Conservation (phyloP, 2,113 vertebrate genomes). For the Tachuris rubrigastra region DNA sequence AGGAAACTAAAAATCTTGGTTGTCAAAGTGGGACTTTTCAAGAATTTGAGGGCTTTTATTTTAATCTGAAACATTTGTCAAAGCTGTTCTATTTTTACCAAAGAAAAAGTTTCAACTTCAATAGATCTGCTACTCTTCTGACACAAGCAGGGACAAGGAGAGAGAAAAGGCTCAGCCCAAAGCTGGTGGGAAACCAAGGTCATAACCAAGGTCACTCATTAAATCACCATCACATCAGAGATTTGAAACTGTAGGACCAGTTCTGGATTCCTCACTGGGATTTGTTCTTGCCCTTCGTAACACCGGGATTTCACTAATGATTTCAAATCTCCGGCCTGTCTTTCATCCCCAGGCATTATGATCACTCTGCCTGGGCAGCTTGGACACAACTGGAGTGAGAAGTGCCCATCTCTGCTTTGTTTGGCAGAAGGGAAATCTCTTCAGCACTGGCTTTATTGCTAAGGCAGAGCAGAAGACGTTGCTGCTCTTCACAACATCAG, state of each 20-base stretch:
- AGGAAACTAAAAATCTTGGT: background rate
- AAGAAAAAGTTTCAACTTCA: background rate
- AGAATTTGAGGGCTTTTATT: background rate
- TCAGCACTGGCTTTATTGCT: background rate
- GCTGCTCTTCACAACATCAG: background rate
- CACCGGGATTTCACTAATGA: background rate
- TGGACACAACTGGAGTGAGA: background rate
- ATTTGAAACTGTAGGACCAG: background rate
- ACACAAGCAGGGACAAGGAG: background rate
- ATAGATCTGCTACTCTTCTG: background rate
- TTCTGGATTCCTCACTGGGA: background rate
- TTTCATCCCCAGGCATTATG: background rate
- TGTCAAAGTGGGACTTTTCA: background rate
- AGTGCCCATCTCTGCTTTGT: background rate
- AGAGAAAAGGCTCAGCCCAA: background rate
- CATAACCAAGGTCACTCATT: background rate
- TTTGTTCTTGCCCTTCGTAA: background rate
- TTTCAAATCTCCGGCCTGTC: background rate
- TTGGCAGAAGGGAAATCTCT: background rate
- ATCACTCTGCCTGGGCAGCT: background rate
- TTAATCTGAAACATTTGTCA: background rate
- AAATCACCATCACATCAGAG: background rate
- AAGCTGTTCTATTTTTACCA: background rate
- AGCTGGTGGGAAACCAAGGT: background rate
- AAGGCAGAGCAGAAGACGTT: background rate